phyloP scores from a whole-genome alignment of 2,113 vertebrate genomes.

The Bubo bubo region DNA sequence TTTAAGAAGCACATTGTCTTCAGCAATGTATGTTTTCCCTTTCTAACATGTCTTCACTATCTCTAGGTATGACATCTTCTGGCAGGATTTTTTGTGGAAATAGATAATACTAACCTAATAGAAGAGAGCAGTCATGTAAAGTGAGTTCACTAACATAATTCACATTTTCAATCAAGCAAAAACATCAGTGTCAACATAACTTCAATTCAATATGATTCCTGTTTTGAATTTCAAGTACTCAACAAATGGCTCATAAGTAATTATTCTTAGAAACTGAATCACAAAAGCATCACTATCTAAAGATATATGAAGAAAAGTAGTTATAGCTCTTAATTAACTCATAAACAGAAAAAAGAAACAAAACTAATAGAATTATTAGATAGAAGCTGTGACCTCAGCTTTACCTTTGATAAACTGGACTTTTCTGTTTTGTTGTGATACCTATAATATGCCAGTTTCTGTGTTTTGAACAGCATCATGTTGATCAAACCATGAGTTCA shows the following conservation, averaged over 20 bases:
- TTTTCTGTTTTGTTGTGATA: background rate
- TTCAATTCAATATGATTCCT: background rate
- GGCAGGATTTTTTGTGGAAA: background rate
- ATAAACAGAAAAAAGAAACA: background rate
- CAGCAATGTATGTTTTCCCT: background rate
- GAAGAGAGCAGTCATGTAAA: background rate
- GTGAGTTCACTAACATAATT: conserved; percentile 13
- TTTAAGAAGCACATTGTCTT: background rate
- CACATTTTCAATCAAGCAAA: conserved; percentile 8
- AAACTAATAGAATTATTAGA: background rate
- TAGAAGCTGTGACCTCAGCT: background rate
- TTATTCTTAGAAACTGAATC: background rate
- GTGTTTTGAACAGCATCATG: background rate
- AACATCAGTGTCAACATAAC: background rate
- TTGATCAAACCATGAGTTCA: background rate
- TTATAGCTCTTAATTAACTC: background rate
- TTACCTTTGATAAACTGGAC: background rate
- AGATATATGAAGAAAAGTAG: background rate
- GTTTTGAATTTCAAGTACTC: conserved; percentile 15
- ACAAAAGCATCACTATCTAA: background rate
- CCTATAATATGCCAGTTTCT: background rate
- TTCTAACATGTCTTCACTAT: background rate
- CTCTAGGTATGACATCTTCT: background rate
- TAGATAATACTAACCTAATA: conserved; percentile 8
- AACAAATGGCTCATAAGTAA: background rate